Base-by-base conservation (phyloP, 1,140 invertebrate species). In the Probaryconus sp. region DNA sequence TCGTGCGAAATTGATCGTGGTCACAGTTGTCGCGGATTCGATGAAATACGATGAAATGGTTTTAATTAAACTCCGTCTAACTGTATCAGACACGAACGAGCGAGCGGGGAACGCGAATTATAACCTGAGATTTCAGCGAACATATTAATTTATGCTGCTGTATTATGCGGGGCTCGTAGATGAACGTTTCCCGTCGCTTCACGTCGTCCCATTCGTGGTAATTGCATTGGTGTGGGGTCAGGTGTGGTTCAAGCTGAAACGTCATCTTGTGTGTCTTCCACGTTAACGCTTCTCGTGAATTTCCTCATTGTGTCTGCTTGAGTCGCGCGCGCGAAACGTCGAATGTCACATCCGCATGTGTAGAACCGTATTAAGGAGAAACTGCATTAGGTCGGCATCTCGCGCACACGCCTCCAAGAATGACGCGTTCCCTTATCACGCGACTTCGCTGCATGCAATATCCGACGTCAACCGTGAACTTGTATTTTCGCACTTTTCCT, bases 1-100 rank as follows among this genome's bases (percentile, higher is more conserved):
- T 38, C 9, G 16, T 16, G 37, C 38, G 16, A 65, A 71, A 67
- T 67, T 71, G 73, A 76, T 76, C 61, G 75, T 30, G 55, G 55
- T 60, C 48, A 56, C 58, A 72, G 73, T 73, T 76, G 65, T 60
- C 65, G 60, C 55, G 37, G 40, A 69, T 72, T 74, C 79, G 79
- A 68, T 76, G 81, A 86, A 83, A 84, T 79, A 81, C 79, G 67
- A 76, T 48, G 78, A 86, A 87, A 85, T 82, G 82, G 77, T 78
- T 87, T 86, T 87, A 86, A 87, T 87, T 86, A 87, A 87, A 86
- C 83, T 84, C 77, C 55, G 78, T 81, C 82, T 85, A 85, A 85
- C 85, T 85, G 81, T 83, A 81, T 81, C 80, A 81, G 81, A 70
- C 67, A 71, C 72, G 60, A 50, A 53, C 40, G 60, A 64, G 53